These are phyloP conservation scores for Spodoptera frugiperda DNA, from an alignment of 1,140 invertebrate species.

Conservation along the genomic window DNA sequence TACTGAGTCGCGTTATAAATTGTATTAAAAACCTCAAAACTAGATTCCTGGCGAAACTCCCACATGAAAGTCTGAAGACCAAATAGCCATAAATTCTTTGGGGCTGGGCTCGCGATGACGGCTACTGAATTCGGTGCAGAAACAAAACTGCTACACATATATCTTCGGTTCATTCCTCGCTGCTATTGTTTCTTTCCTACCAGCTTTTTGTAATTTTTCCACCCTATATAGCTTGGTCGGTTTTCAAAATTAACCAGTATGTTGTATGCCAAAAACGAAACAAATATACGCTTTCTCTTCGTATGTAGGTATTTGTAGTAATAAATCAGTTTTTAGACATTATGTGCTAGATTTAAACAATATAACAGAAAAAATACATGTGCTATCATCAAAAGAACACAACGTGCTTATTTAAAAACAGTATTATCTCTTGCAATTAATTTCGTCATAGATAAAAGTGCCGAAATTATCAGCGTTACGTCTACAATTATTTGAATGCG, in stretches of 20 bases:
- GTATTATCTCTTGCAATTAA: slow-evolving; percentile 33
- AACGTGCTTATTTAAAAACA: neutral
- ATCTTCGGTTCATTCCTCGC: slow-evolving; percentile 72
- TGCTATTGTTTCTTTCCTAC: slow-evolving; percentile 64
- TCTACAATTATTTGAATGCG: neutral
- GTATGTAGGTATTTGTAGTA: no score
- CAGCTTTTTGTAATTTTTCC: slow-evolving; percentile 18
- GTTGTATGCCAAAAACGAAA: no score
- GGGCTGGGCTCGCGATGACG: slow-evolving; percentile 70
- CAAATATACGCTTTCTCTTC: no score
- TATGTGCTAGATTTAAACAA: neutral
- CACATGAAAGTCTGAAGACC: slow-evolving; percentile 71
- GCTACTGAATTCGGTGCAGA: slow-evolving; percentile 73
- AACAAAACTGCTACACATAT: slow-evolving; percentile 77
- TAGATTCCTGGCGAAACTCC: slow-evolving; percentile 39
- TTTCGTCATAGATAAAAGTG: slow-evolving; percentile 3
- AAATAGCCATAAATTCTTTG: slow-evolving; percentile 77
- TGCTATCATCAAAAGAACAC: neutral
- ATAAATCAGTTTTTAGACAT: no score
- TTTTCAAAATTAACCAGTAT: no score
- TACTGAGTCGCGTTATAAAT: slow-evolving; percentile 4
- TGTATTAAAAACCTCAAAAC: slow-evolving; percentile 5
- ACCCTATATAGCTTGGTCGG: no score
- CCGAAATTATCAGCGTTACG: slow-evolving; percentile 14
- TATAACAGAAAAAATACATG: neutral